A percentile compares a stretch with the other conserved stretches of the same genome.
Evolutionary conservation across 2,113 vertebrate genomes (phyloP).

Genomic region (Petaurus breviceps): DNA sequence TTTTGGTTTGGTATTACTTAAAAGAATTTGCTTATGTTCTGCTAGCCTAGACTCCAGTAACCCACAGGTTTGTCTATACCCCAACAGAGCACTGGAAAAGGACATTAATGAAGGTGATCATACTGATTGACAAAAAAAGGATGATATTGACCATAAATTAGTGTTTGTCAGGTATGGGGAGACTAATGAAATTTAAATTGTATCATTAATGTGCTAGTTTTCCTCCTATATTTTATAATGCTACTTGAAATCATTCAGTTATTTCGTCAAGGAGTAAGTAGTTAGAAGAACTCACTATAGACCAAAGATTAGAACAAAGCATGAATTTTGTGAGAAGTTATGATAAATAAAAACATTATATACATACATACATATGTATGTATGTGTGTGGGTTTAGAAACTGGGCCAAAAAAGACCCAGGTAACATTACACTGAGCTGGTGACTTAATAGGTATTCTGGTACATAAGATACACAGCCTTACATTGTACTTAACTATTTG

Average conservation of each 20-base stretch:
- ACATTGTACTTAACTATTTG: neutral
- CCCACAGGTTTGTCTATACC: neutral
- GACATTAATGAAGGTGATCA: neutral
- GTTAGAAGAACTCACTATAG: neutral
- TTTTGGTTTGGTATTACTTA: neutral
- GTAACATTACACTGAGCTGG: neutral
- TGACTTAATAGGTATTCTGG: neutral
- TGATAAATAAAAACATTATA: neutral
- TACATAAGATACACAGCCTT: neutral
- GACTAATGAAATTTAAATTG: neutral
- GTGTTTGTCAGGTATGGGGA: neutral
- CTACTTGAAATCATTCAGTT: neutral
- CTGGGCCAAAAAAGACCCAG: neutral
- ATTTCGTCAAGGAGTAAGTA: neutral
- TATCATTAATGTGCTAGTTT: neutral
- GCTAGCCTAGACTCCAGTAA: neutral
- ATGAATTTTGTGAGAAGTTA: neutral
- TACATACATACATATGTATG: neutral
- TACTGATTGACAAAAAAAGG: neutral
- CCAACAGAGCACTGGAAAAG: neutral
- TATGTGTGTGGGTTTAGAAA: neutral
- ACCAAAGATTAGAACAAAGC: neutral
- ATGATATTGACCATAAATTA: neutral
- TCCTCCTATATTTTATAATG: neutral
- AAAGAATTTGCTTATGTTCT: neutral